Percentiles rank a stretch among this genome's conserved stretches.
phyloP scores from a whole-genome alignment of 2,797 vertebrate species.

The Taeniopygia guttata region DNA sequence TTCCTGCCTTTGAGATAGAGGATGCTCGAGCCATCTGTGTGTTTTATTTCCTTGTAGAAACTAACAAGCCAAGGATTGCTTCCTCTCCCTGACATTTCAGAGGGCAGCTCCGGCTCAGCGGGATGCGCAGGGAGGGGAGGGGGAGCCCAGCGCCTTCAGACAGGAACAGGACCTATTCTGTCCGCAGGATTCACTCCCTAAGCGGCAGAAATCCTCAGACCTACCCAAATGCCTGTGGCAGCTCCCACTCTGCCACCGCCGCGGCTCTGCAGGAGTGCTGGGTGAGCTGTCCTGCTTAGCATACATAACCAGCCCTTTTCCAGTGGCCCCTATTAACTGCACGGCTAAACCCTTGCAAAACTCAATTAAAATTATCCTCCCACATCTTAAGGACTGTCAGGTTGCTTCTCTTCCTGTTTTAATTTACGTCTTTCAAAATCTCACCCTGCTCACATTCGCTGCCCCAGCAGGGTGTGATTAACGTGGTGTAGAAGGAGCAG shows the following conservation, averaged over 20 bases:
- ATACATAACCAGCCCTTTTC: slow-evolving; percentile 7
- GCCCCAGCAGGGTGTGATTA: not conserved
- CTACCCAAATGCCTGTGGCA: not conserved
- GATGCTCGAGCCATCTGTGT: slow-evolving; percentile 65
- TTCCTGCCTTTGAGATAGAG: slow-evolving; percentile 62
- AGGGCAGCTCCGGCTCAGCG: not conserved
- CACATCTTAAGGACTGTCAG: slow-evolving; percentile 10
- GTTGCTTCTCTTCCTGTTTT: slow-evolving; percentile 19
- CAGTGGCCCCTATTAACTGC: slow-evolving; percentile 33
- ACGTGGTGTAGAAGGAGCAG: not conserved
- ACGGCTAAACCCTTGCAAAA: slow-evolving; percentile 23
- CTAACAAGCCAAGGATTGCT: slow-evolving; percentile 63
- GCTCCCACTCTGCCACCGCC: not conserved
- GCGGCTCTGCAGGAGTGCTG: not conserved
- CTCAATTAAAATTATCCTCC: slow-evolving; percentile 58
- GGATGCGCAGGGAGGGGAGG: not conserved
- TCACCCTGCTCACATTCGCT: not conserved
- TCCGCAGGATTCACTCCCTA: not conserved
- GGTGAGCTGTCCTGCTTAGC: not conserved
- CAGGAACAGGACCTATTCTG: not conserved
- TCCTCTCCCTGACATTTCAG: slow-evolving; percentile 52
- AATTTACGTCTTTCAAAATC: slow-evolving; percentile 29
- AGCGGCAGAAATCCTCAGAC: not conserved
- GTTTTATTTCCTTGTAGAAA: slow-evolving; percentile 61
- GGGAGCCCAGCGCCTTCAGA: not conserved